Evolutionary conservation across 2,888 invertebrate species (phyloP).

Genomic region (Limenitis camilla): DNA sequence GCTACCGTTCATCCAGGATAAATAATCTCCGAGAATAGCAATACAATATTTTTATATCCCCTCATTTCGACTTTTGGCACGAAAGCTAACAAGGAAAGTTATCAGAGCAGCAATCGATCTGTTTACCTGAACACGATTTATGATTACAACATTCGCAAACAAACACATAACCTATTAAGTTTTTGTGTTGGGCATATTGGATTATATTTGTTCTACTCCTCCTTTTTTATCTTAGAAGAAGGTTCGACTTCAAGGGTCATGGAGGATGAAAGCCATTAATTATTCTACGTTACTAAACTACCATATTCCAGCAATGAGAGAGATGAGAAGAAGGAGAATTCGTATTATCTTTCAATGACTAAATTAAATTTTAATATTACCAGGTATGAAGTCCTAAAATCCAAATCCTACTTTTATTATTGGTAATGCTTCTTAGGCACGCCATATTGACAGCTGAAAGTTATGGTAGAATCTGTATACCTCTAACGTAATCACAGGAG

Average conservation of each 20-base stretch:
- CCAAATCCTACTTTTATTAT: no score
- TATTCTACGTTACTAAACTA: no score
- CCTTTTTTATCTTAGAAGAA: background rate
- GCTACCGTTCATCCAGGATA: constrained; percentile 4
- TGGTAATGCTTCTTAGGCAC: no score
- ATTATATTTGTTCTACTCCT: background rate
- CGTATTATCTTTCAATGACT: no score
- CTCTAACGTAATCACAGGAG: no score
- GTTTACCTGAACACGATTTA: constrained; percentile 27
- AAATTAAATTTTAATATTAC: no score
- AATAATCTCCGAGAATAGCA: constrained; percentile 1
- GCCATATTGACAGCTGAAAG: no score
- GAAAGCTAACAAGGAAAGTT: constrained; percentile 19
- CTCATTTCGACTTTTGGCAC: constrained; percentile 22
- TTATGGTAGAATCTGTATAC: no score
- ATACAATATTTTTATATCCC: constrained; percentile 12
- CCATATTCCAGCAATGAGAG: no score
- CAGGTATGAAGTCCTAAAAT: no score
- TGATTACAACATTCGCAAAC: constrained; percentile 25
- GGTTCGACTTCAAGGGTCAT: background rate
- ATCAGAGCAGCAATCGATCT: constrained; percentile 23
- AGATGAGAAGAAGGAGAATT: no score
- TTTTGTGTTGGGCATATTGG: constrained; percentile 5
- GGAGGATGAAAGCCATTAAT: no score
- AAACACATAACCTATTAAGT: constrained; percentile 23